These are phyloP conservation scores for Clanis bilineata DNA, from an alignment of 2,888 invertebrate genomes.

Conservation along the genomic window DNA sequence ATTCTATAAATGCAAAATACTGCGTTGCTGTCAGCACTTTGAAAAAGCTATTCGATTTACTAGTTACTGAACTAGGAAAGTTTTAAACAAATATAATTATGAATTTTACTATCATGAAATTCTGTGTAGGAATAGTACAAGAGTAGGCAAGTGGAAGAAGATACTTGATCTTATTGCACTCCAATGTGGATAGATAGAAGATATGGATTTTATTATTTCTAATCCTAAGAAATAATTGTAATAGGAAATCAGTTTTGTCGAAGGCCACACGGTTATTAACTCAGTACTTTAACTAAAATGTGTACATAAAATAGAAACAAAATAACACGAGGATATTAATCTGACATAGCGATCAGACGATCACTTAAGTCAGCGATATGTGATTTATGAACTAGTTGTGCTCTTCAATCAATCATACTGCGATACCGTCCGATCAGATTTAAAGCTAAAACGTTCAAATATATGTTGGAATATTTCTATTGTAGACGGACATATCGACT, in stretches of 20 bases:
- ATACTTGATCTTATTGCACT: too few species aligned
- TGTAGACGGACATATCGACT: neutral
- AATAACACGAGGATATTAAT: neutral
- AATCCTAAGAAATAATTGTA: too few species aligned
- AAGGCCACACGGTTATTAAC: too few species aligned
- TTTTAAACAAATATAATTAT: too few species aligned
- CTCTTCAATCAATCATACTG: conserved; percentile 24
- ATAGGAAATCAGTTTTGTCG: too few species aligned
- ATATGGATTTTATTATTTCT: too few species aligned
- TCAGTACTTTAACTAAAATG: neutral
- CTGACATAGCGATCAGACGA: conserved; percentile 4
- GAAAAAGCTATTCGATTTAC: neutral
- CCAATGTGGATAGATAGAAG: too few species aligned
- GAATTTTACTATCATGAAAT: too few species aligned
- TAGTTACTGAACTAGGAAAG: too few species aligned
- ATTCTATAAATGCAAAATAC: neutral
- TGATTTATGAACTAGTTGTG: conserved; percentile 20
- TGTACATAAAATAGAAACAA: neutral
- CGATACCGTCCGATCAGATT: conserved; percentile 15
- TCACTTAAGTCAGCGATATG: conserved; percentile 20
- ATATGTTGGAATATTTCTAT: neutral
- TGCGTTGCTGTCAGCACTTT: neutral
- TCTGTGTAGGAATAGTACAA: too few species aligned
- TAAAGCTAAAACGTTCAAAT: conserved; percentile 6
- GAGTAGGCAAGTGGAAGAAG: too few species aligned